Base-by-base conservation (phyloP, 1,140 invertebrate genomes). In the Drosophila eugracilis region DNA sequence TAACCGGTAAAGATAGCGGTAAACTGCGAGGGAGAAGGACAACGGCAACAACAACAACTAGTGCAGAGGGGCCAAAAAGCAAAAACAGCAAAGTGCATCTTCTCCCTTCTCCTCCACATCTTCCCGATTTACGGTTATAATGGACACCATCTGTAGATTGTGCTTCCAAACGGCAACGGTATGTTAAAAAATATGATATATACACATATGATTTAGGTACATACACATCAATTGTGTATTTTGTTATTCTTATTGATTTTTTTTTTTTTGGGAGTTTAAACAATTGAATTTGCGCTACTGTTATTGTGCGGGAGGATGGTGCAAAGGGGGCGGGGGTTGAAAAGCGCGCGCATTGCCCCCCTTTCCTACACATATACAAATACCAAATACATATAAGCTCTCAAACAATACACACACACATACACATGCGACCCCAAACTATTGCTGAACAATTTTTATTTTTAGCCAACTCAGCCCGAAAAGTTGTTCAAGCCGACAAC, bases 71-170 rank as follows among this genome's bases (percentile, higher is more conserved):
- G 59, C 15, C 41, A 57, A 48, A 10, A n/a, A 69, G 24, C 22
- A 73, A 62, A 36, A 71, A 41, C 26, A 50, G 50, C 36, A 41
- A 19, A 65, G 41, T 62, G 45, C 74, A 88, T 84, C 75, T 69
- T 83, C 83, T 72, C 78, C 83, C 77, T 72, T 75, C 75, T 86
- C 77, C 74, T 78, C 60, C 69, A 39, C 42, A 55, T 44, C 54
- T 34, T 60, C 55, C 24, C n/a, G 24, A 57, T 17, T 28, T 21
- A 32, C 34, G 24, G 37, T n/a, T 70, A 83, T 67, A 89, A 91
- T 91, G 90, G 90, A 91, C 79, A 91, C 90, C 66, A 91, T 91
- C 74, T 91, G 90, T 88, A 91, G 90, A 78, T 81, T 91, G 66
- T 91, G 90, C 49, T 91, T 91, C 74, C 90, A 91, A 73, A 88